Evolutionary conservation across 2,113 vertebrate species (phyloP).

Genomic region (Heliornis fulica): DNA sequence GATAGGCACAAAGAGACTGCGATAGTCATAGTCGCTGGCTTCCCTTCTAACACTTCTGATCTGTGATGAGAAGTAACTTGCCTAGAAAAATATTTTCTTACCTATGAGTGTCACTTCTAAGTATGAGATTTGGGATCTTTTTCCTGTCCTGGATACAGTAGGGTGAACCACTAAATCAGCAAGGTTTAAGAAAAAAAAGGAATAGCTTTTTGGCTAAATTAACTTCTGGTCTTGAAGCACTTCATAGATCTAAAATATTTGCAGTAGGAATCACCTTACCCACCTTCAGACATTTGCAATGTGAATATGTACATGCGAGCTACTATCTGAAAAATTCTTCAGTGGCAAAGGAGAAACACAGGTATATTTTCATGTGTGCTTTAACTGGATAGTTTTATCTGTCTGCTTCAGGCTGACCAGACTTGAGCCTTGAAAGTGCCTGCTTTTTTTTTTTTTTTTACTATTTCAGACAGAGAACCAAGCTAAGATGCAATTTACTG

Average conservation of each 20-base stretch:
- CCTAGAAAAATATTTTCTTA: neutral
- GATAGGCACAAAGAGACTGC: neutral
- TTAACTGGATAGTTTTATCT: neutral
- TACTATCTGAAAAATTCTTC: neutral
- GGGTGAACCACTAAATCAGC: neutral
- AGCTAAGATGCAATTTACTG: conserved; percentile 9
- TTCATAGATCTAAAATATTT: neutral
- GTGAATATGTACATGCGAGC: neutral
- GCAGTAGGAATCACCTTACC: neutral
- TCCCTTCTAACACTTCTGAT: neutral
- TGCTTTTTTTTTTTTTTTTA: neutral
- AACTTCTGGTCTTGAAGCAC: neutral
- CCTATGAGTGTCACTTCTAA: neutral
- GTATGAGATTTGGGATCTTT: neutral
- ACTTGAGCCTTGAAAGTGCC: neutral
- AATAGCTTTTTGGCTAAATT: neutral
- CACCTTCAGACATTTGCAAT: neutral
- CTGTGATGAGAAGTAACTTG: neutral
- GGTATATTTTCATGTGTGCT: neutral
- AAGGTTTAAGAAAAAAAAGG: neutral
- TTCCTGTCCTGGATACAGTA: neutral
- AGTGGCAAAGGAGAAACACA: neutral
- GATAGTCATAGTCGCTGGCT: neutral
- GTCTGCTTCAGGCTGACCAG: neutral
- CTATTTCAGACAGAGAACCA: neutral